Base-by-base conservation (phyloP, 2,888 invertebrate species). In the Microdon myrmicae region DNA sequence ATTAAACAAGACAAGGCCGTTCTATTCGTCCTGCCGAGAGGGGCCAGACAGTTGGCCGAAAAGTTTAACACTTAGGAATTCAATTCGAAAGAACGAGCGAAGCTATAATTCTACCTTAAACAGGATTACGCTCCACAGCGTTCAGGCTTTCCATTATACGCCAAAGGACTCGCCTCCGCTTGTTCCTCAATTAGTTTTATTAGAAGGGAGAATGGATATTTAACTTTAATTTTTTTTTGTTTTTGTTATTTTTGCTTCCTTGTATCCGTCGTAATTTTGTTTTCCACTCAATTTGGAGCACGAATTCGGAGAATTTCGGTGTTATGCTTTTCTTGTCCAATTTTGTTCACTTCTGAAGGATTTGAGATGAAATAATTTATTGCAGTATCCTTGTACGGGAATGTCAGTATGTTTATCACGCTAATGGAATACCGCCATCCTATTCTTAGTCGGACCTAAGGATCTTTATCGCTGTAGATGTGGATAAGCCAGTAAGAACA, bases 1-100 rank as follows among this genome's bases (percentile, higher is more conserved):
- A 64, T 58, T 58, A 58, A 64, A 34, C 35, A 53, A 64, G 58
- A 64, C 64, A 64, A 58, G 58, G 58, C 58, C 51, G 58, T n/a
- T n/a, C n/a, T n/a, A n/a, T n/a, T n/a, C n/a, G n/a, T n/a, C n/a
- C n/a, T n/a, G n/a, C n/a, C n/a, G n/a, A n/a, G n/a, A n/a, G n/a
- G n/a, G n/a, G n/a, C n/a, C n/a, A n/a, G n/a, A n/a, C n/a, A n/a
- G n/a, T n/a, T n/a, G n/a, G n/a, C 3, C 2, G 4, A 35, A 51
- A 64, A 41, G 43, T 61, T 61, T 29, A 41, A 43, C 59, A 22
- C 43, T 60, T 58, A 64, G 45, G 41, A 56, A 64, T 64, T 64
- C 64, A 56, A 56, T 58, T 41, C 49, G 28, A 7, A n/a, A 44
- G 19, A 48, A 20, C 38, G 44, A 49, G 41, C 45, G 14, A 37